A percentile compares a stretch with the other conserved stretches of the same genome.
phyloP scores from a whole-genome alignment of 2,797 vertebrate species.

The Liasis olivaceus region DNA sequence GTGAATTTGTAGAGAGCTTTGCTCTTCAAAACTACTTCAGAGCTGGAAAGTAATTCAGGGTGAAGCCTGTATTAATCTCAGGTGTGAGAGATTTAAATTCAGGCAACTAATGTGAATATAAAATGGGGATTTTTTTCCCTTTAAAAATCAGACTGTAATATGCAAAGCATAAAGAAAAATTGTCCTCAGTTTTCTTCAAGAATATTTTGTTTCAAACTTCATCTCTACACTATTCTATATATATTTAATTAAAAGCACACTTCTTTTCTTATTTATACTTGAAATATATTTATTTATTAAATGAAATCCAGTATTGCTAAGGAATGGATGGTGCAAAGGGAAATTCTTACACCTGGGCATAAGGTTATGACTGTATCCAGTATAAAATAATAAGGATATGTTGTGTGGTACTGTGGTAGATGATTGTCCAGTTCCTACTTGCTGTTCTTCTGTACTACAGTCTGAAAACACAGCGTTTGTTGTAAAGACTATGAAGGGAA shows the following conservation, averaged over 20 bases:
- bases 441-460: neutral
- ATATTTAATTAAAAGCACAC: constrained; percentile 64
- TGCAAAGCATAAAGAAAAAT: constrained; percentile 74
- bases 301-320: constrained; percentile 60
- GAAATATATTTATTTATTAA: constrained; percentile 70
- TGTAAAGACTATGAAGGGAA: neutral
- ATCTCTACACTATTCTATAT: constrained; percentile 65
- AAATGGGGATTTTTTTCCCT: constrained; percentile 69
- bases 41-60: constrained; percentile 73
- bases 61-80: constrained; percentile 76
- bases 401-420: neutral
- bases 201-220: constrained; percentile 71
- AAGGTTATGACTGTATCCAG: neutral
- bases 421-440: neutral
- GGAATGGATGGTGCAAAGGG: neutral
- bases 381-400: neutral
- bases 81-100: constrained; percentile 75
- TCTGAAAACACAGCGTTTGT: neutral
- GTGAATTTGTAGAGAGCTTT: constrained; percentile 73
- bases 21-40: constrained; percentile 72
- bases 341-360: neutral
- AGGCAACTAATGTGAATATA: constrained; percentile 73
- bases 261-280: constrained; percentile 69
- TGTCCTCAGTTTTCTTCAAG: constrained; percentile 68
- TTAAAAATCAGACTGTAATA: constrained; percentile 73